phyloP scores from a whole-genome alignment of 2,113 vertebrate genomes.

The Paramormyrops kingsleyae region DNA sequence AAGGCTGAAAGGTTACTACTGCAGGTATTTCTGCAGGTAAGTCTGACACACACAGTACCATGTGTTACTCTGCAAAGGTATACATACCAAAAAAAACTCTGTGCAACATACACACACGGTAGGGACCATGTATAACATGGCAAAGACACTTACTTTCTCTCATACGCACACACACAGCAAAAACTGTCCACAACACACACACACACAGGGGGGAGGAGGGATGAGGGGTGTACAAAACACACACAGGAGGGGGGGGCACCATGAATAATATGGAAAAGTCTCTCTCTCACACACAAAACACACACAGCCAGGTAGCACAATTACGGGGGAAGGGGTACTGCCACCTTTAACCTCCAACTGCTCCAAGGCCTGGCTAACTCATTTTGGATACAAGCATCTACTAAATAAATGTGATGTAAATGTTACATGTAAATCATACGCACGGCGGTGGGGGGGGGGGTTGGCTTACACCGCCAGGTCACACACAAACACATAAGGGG shows the following conservation, averaged over 20 bases:
- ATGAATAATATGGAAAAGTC: too few species aligned
- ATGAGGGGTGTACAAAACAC: not conserved
- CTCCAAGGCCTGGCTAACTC: not conserved
- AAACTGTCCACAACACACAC: not conserved
- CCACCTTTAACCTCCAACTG: not conserved
- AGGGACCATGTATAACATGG: not conserved
- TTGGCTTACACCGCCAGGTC: not conserved
- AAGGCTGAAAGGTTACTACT: not conserved
- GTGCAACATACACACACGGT: not conserved
- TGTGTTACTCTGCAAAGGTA: not conserved
- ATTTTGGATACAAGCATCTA: not conserved
- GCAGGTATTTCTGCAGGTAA: not conserved
- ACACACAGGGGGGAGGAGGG: not conserved
- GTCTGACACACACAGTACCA: not conserved
- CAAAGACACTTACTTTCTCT: not conserved
- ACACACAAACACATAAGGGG: not conserved
- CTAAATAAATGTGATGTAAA: not conserved
- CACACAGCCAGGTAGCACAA: not conserved
- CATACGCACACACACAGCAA: not conserved
- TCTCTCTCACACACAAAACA: not conserved
- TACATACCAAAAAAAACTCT: not conserved
- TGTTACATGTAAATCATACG: not conserved
- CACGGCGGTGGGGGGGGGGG: not conserved
- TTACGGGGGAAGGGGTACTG: not conserved
- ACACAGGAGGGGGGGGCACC: not conserved